These are phyloP conservation scores for Frieseomelitta varia DNA, from an alignment of 1,140 invertebrate species.

Conservation along the genomic window DNA sequence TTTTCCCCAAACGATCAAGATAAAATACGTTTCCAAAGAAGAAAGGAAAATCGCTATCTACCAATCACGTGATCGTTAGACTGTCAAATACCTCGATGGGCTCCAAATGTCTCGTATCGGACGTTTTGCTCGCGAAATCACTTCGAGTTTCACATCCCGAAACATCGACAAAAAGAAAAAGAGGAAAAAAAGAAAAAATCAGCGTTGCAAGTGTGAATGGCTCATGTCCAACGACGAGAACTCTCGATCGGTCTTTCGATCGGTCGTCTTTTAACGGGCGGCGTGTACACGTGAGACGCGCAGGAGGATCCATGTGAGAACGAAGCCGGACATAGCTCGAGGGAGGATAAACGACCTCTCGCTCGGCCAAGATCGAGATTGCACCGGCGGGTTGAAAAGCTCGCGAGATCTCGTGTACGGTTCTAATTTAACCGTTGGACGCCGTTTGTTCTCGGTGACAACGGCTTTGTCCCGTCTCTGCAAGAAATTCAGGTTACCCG, in stretches of 20 bases:
- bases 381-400: conserved; percentile 55
- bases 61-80: neutral
- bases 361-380: conserved; percentile 62
- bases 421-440: conserved; percentile 58
- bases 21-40: too few relatives aligned
- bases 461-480: conserved; percentile 40
- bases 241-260: conserved; percentile 19
- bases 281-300: conserved; percentile 1
- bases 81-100: neutral
- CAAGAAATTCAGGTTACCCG: conserved; percentile 58
- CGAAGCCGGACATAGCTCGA: conserved; percentile 59
- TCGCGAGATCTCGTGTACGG: conserved; percentile 56
- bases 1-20: too few relatives aligned
- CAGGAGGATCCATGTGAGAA: conserved; percentile 42
- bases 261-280: conserved; percentile 26
- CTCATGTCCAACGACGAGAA: conserved; percentile 11
- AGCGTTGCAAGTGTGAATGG: neutral
- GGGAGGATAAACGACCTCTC: conserved; percentile 66
- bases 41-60: neutral
- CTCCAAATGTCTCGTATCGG: neutral
- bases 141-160: neutral
- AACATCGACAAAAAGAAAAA: neutral
- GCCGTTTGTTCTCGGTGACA: conserved; percentile 37
- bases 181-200: too few relatives aligned
- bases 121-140: conserved; percentile 21